These are phyloP conservation scores for Sphaeridia pumilis DNA, from an alignment of 2,888 invertebrate species.

Conservation along the genomic window DNA sequence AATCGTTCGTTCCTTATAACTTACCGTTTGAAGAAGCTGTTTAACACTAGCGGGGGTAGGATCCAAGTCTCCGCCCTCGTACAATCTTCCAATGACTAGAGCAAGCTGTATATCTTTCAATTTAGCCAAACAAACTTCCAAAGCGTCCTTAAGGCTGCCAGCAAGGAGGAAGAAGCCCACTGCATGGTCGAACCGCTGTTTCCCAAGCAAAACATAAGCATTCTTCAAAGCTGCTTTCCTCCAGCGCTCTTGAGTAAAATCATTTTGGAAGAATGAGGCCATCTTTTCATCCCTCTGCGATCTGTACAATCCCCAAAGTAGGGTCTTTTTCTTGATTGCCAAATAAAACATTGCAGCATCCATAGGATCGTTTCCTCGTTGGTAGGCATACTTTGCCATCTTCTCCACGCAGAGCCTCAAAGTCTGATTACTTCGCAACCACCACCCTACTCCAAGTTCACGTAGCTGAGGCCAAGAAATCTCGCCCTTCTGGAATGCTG, in stretches of 20 bases:
- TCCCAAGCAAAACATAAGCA: slow-evolving; percentile 89
- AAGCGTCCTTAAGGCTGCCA: slow-evolving; percentile 70
- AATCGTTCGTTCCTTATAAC: too few species aligned
- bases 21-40: slow-evolving; percentile 62
- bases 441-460: slow-evolving; percentile 93
- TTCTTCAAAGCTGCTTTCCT: slow-evolving; percentile 95
- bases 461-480: slow-evolving; percentile 81
- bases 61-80: slow-evolving; percentile 64
- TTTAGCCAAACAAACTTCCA: slow-evolving; percentile 84
- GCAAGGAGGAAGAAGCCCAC: slow-evolving; percentile 96
- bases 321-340: slow-evolving; percentile 94
- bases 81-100: slow-evolving; percentile 81
- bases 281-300: slow-evolving; percentile 80
- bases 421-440: slow-evolving; percentile 74
- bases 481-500: slow-evolving; percentile 71
- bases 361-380: slow-evolving; percentile 63
- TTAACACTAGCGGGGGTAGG: slow-evolving; percentile 57
- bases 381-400: slow-evolving; percentile 38
- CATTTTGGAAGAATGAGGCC: slow-evolving; percentile 89
- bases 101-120: slow-evolving; percentile 91
- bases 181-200: slow-evolving; percentile 92
- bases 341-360: slow-evolving; percentile 95
- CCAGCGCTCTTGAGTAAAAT: slow-evolving; percentile 88
- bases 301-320: slow-evolving; percentile 89
- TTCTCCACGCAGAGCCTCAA: slow-evolving; percentile 78